Percentiles rank a stretch among this genome's conserved stretches.
Conservation (phyloP, 2,113 vertebrate species). For the Entomyzon cyanotis region DNA sequence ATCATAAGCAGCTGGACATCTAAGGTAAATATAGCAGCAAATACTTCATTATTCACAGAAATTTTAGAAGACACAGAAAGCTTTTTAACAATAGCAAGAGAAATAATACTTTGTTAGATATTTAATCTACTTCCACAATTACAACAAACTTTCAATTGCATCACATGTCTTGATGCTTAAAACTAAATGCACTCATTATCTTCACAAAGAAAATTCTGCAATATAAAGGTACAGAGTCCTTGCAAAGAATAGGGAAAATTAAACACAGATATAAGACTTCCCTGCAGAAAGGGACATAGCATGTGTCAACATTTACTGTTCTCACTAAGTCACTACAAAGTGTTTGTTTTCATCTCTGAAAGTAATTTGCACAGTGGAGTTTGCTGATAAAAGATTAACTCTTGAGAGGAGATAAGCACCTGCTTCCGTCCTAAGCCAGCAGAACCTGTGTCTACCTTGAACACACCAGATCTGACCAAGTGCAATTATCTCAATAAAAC, state of each 20-base stretch:
- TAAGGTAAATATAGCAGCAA: not conserved
- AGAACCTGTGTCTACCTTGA: not conserved
- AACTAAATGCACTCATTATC: not conserved
- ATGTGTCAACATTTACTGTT: conserved; percentile 7
- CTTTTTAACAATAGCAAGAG: not conserved
- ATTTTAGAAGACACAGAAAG: not conserved
- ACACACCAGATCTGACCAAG: not conserved
- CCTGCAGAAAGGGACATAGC: not conserved
- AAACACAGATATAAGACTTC: not conserved
- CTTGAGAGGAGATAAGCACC: not conserved
- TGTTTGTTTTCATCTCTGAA: not conserved
- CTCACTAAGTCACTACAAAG: conserved; percentile 5
- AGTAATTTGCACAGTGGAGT: conserved; percentile 8
- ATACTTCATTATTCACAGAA: not conserved
- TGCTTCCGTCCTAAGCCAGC: not conserved
- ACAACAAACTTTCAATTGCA: not conserved
- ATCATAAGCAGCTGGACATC: not conserved
- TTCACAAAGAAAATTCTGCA: not conserved
- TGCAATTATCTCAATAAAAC: not conserved
- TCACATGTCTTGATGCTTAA: not conserved
- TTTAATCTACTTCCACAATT: not conserved
- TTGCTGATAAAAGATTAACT: conserved; percentile 12
- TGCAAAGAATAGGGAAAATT: not conserved
- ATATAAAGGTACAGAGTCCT: not conserved
- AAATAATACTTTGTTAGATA: not conserved